Conservation (phyloP, 2,113 vertebrate genomes). For the Nansenia antarctica region DNA sequence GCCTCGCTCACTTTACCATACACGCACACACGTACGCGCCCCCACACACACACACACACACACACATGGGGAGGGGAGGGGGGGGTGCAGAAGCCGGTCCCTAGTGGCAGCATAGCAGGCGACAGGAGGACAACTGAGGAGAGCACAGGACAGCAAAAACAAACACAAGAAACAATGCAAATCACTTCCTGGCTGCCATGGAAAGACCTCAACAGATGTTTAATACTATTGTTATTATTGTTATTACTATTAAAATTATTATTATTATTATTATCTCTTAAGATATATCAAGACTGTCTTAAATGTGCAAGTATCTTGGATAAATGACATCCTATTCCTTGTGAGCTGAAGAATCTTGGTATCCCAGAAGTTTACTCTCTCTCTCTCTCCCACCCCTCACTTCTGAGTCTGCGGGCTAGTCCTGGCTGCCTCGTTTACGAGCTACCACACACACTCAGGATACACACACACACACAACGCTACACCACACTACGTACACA, state of each 20-base stretch:
- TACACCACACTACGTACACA: not conserved
- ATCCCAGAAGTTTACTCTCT: constrained; percentile 63
- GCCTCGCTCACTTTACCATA: no score
- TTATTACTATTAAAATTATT: constrained; percentile 52
- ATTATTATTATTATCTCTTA: constrained; percentile 57
- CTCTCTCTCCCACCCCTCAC: constrained; percentile 34
- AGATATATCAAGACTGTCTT: constrained; percentile 75
- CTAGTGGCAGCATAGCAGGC: constrained; percentile 38
- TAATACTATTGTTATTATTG: constrained; percentile 69
- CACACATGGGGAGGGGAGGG: no score
- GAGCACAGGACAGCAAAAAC: constrained; percentile 40
- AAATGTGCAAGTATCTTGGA: constrained; percentile 69
- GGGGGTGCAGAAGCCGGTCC: constrained; percentile 42
- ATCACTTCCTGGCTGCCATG: constrained; percentile 46
- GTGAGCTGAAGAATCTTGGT: constrained; percentile 62
- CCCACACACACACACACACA: not conserved
- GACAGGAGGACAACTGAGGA: constrained; percentile 5
- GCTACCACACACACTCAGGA: constrained; percentile 20
- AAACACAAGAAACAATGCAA: constrained; percentile 38
- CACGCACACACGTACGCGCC: constrained; percentile 21
- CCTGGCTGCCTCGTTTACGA: constrained; percentile 58
- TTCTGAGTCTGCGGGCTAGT: constrained; percentile 56
- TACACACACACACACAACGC: constrained; percentile 67
- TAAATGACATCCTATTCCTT: constrained; percentile 52
- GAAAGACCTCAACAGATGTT: constrained; percentile 61